Conservation (phyloP, 2,888 invertebrate genomes). For the Trachelus iudaicus region DNA sequence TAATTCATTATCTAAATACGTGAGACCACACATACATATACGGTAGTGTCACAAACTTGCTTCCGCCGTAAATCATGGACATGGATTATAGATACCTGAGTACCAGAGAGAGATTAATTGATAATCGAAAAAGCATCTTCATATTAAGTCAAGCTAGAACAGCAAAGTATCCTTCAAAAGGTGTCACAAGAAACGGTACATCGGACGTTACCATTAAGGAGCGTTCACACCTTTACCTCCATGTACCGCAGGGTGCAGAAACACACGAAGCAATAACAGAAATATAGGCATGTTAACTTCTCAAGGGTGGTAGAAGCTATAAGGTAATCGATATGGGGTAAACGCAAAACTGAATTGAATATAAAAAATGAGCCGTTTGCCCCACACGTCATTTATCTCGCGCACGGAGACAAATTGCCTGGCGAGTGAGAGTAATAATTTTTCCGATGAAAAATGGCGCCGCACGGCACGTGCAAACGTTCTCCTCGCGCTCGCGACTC, state of each 20-base stretch:
- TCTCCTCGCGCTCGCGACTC: conserved; percentile 1
- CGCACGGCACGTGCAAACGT: conserved; percentile 1
- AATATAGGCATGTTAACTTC: neutral
- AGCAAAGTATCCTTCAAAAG: neutral
- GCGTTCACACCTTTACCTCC: too few species aligned
- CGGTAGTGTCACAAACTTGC: neutral
- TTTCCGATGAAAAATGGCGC: conserved; percentile 13
- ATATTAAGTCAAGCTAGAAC: neutral
- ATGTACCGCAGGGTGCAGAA: too few species aligned
- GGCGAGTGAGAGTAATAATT: conserved; percentile 13
- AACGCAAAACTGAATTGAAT: neutral
- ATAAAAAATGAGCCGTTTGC: neutral
- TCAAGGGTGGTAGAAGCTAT: neutral
- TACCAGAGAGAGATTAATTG: neutral
- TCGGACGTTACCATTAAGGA: too few species aligned
- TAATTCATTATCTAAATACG: neutral
- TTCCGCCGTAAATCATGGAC: neutral
- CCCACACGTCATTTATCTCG: conserved; percentile 1
- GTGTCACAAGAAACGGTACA: neutral
- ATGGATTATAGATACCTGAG: neutral
- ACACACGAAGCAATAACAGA: too few species aligned
- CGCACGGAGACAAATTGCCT: neutral
- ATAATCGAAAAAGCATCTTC: neutral
- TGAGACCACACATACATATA: neutral
- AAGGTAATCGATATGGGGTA: neutral